Conservation (phyloP, 2,888 invertebrate species). For the Cantharis rufa region DNA sequence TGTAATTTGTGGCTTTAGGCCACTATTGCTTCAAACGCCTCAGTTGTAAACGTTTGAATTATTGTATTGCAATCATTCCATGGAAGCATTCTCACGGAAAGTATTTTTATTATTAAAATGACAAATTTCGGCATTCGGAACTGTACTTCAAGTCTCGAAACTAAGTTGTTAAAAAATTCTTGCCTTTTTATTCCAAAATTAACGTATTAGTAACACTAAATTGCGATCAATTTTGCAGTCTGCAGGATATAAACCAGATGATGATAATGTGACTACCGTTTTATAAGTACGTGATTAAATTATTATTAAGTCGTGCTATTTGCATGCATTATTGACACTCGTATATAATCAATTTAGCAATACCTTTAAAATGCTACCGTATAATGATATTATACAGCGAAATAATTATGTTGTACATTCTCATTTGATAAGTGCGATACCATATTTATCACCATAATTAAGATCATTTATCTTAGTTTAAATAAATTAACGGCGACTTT, state of each 20-base stretch:
- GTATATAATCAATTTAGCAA: slow-evolving; percentile 17
- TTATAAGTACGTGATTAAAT: neutral
- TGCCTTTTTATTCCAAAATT: too few species aligned
- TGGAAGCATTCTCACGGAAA: too few species aligned
- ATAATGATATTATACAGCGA: neutral
- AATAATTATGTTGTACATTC: neutral
- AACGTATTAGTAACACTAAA: neutral
- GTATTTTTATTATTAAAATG: too few species aligned
- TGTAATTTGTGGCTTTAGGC: too few species aligned
- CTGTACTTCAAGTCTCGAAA: too few species aligned
- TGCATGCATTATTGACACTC: slow-evolving; percentile 11
- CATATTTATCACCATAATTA: slow-evolving; percentile 25
- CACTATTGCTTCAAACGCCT: too few species aligned
- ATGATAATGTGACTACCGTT: neutral
- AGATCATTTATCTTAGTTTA: slow-evolving; percentile 10
- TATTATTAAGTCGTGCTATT: slow-evolving; percentile 1
- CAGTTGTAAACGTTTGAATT: too few species aligned
- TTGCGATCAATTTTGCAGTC: neutral
- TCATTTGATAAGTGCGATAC: neutral
- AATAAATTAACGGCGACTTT: slow-evolving; percentile 14
- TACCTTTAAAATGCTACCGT: slow-evolving; percentile 10
- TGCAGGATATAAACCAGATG: neutral
- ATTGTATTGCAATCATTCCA: too few species aligned
- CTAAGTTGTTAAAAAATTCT: too few species aligned
- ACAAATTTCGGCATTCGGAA: too few species aligned